phyloP scores from a whole-genome alignment of 1,140 invertebrate species.

The Bombus balteatus region DNA sequence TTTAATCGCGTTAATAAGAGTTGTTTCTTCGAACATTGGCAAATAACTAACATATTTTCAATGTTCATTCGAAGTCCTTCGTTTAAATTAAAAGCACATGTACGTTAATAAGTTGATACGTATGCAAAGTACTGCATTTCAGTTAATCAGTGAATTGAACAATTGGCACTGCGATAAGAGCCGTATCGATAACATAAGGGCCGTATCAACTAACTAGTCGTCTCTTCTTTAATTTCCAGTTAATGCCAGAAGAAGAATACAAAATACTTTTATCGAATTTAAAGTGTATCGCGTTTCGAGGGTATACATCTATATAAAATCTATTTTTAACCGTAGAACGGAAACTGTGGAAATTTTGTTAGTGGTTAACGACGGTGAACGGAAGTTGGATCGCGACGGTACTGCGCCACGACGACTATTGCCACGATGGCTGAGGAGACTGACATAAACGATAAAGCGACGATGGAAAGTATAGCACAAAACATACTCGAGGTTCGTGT shows the following conservation, averaged over 20 bases:
- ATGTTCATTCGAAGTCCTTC: neutral
- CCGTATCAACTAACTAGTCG: neutral
- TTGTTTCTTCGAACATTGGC: neutral
- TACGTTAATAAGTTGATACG: neutral
- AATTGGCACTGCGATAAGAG: slow-evolving; percentile 45
- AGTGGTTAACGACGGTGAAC: neutral
- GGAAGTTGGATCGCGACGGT: slow-evolving; percentile 36
- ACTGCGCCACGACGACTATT: slow-evolving; percentile 75
- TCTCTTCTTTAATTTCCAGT: too few species aligned
- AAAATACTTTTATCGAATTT: neutral
- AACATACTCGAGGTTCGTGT: slow-evolving; percentile 77
- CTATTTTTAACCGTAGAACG: neutral
- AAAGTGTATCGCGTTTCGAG: neutral
- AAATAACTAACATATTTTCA: neutral
- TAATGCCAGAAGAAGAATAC: neutral
- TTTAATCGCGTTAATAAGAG: neutral
- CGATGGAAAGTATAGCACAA: slow-evolving; percentile 77
- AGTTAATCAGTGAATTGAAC: slow-evolving; percentile 48
- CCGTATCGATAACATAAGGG: slow-evolving; percentile 67
- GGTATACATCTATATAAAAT: neutral
- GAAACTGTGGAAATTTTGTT: neutral
- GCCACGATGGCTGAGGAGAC: slow-evolving; percentile 83
- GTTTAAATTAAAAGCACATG: neutral
- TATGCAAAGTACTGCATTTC: slow-evolving; percentile 8
- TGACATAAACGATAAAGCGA: slow-evolving; percentile 75